Conservation (phyloP, 2,797 vertebrate species). For the Poecilia picta region DNA sequence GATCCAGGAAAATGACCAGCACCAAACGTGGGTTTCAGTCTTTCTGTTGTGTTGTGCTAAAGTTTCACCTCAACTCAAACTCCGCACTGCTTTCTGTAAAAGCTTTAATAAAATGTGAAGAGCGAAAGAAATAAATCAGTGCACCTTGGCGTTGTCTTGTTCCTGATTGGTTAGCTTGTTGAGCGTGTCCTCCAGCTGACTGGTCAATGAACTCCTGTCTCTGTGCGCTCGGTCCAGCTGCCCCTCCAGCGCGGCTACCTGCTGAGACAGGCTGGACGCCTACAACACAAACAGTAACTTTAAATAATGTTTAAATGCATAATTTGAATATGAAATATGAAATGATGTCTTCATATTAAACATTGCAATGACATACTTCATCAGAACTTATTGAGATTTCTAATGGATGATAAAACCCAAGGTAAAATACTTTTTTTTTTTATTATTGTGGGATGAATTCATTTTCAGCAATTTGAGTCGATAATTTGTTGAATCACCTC, state of each 20-base stretch:
- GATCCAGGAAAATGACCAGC: not conserved
- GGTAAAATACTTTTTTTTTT: not conserved
- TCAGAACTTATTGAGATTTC: not conserved
- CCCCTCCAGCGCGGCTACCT: slow-evolving; percentile 83
- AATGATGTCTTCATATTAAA: no score
- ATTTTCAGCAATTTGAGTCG: not conserved
- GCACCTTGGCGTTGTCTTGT: slow-evolving; percentile 86
- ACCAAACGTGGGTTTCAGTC: not conserved
- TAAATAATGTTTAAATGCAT: not conserved
- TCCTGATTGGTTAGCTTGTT: slow-evolving; percentile 81
- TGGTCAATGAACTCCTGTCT: slow-evolving; percentile 84
- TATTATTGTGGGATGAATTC: no score
- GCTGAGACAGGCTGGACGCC: slow-evolving; percentile 85
- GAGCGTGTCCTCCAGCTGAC: slow-evolving; percentile 85
- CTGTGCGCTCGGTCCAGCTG: slow-evolving; percentile 82
- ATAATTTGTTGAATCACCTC: not conserved
- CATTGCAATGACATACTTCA: not conserved
- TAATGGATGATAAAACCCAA: not conserved
- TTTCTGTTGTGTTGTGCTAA: not conserved
- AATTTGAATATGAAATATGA: no score
- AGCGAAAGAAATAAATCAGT: not conserved
- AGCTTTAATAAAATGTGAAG: not conserved
- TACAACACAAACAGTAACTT: slow-evolving; percentile 50
- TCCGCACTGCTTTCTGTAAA: not conserved
- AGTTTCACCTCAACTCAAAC: not conserved